Base-by-base conservation (phyloP, 2,888 invertebrate species). In the Rhodophaea formosa region DNA sequence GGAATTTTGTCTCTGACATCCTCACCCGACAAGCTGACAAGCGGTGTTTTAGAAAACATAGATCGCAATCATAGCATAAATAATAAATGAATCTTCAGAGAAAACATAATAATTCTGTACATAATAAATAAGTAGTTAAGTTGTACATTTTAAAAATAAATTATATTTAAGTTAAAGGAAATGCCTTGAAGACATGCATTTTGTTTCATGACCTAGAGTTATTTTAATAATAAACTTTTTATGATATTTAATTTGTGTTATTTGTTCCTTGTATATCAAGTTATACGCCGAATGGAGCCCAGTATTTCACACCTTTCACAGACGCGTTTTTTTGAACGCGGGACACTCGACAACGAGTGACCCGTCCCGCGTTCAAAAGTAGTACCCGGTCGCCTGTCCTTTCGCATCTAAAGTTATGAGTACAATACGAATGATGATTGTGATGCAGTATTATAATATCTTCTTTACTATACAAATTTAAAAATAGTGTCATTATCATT, bases 11-110 rank as follows among this genome's bases (percentile, higher is more conserved):
- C 43, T 94, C 95, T 14, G 98, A 98, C 77, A 97, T 98, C 71
- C 94, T 99, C 59, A 95, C 95, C 73, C 95, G 97, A 69, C 97
- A 97, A 88, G 96, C 97, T 66, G 97, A 97, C 79, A 98, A 98
- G 86, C 92, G 98, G 64, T 96, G 97, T 76, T 96, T 97, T 79
- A 97, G 98, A 80, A 98, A 98, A 86, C 95, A 97, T 70, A 96
- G 98, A 62, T 96, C 96, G 70, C 90, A 91, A 66, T 91, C 91
- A 72, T 91, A 90, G 84, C 85, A 69, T 29, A 68, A 45, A 63
- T 49, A 35, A 17, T 39, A 51, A 35, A 16, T 16, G 30, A 49
- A 56, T 62, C 68, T 16, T 55, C 42, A 15, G 47, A 55, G n/a
- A 32, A 8, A 32, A 35, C 44, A 55, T 35, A 35, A 44, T 35